These are phyloP conservation scores for Darevskia nairensis DNA, from an alignment of 2,797 vertebrate genomes.

Conservation along the genomic window DNA sequence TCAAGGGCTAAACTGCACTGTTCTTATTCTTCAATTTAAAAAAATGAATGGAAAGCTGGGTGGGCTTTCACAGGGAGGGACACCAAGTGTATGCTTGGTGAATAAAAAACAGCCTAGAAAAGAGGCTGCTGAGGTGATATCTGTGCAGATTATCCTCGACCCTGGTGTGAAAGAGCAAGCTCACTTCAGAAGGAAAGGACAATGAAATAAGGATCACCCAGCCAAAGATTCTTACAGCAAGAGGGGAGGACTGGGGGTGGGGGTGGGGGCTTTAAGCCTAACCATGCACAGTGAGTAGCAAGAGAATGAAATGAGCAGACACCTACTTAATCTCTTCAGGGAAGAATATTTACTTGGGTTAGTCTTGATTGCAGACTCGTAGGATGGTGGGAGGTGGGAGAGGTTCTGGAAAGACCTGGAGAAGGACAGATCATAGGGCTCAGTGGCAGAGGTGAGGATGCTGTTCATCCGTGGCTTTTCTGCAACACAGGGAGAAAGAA, in stretches of 20 bases:
- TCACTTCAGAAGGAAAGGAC: background rate
- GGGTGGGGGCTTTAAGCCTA: background rate
- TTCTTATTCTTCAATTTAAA: accelerated
- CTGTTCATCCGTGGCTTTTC: conserved; percentile 95
- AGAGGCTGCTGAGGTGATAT: conserved; percentile 16
- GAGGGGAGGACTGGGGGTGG: background rate
- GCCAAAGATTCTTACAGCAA: background rate
- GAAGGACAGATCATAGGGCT: conserved; percentile 98
- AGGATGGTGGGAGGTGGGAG: conserved; percentile 96
- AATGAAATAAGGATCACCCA: background rate
- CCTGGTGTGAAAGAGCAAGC: background rate
- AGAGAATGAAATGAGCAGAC: conserved; percentile 69
- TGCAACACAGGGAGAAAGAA: conserved; percentile 66
- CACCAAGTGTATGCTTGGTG: too few species aligned
- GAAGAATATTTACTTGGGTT: conserved; percentile 97
- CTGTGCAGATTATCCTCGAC: background rate
- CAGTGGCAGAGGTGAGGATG: conserved; percentile 98
- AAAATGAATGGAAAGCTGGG: background rate
- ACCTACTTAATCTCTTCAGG: conserved; percentile 98
- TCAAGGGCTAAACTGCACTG: background rate
- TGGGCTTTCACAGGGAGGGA: background rate
- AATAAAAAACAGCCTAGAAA: conserved; percentile 6
- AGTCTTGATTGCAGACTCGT: conserved; percentile 94
- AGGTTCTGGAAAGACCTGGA: conserved; percentile 99
- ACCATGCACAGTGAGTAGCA: background rate